phyloP scores from a whole-genome alignment of 2,888 invertebrate genomes.

The Dasysyrphus tricinctus region DNA sequence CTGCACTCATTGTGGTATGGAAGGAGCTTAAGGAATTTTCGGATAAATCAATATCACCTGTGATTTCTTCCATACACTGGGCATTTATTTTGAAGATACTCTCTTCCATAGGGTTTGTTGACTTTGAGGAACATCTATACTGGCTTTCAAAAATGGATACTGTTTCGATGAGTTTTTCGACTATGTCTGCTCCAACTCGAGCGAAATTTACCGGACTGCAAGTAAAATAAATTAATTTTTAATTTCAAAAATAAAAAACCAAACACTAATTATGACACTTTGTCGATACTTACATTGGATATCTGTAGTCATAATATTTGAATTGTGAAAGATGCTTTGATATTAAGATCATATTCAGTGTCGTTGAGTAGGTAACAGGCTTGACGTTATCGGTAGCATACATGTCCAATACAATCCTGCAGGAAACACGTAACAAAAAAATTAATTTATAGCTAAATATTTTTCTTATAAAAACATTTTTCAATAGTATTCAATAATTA shows the following conservation, averaged over 20 bases:
- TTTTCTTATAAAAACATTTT: no score
- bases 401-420: slow-evolving; percentile 82
- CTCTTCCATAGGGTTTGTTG: slow-evolving; percentile 66
- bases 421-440: slow-evolving; percentile 17
- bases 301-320: slow-evolving; percentile 82
- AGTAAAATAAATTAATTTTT: background rate
- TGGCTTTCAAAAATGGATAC: slow-evolving; percentile 80
- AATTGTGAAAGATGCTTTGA: slow-evolving; percentile 79
- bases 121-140: slow-evolving; percentile 75
- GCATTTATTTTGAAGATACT: slow-evolving; percentile 79
- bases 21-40: slow-evolving; percentile 79
- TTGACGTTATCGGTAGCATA: slow-evolving; percentile 79
- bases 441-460: slow-evolving; percentile 16
- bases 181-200: slow-evolving; percentile 82
- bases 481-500: no score
- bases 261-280: background rate
- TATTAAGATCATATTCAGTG: slow-evolving; percentile 82
- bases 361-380: slow-evolving; percentile 80
- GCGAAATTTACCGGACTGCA: slow-evolving; percentile 80
- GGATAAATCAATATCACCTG: slow-evolving; percentile 78
- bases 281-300: slow-evolving; percentile 80
- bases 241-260: background rate
- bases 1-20: slow-evolving; percentile 81
- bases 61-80: slow-evolving; percentile 77
- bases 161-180: slow-evolving; percentile 81